Base-by-base conservation (phyloP, 2,888 invertebrate genomes). In the Cryptus armator region DNA sequence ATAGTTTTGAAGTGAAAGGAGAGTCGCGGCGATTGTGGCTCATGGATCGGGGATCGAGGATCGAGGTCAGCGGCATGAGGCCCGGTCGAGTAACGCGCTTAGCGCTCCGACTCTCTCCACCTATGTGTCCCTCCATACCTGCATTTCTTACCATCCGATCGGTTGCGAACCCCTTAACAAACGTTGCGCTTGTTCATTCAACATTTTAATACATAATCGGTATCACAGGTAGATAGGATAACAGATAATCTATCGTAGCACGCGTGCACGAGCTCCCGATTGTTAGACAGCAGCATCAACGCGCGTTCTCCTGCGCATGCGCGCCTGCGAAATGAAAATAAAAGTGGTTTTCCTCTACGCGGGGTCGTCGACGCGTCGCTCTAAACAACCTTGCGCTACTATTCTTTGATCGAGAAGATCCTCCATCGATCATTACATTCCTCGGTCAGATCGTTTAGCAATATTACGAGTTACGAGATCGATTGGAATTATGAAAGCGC, bases 1-100 rank as follows among this genome's bases (percentile, higher is more conserved):
- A 90, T 85, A 90, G 90, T 91, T 91, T 90, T 90, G 83, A 90
- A 93, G 93, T 93, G 93, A 93, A 93, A 93, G 93, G 93, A 91
- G 87, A 83, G 90, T 86, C 85, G 83, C 59, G 87, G 83, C 83
- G 75, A 78, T 83, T 59, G 56, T 48, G 72, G 46, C 79, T 56
- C 59, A 75, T 67, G 85, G 86, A 86, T 84, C 81, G 86, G 74
- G 83, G 89, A 90, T 91, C 87, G 90, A 88, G 90, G 92, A 93
- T 92, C 90, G 93, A 93, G 93, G 93, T 90, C 91, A 90, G 79
- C 77, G 76, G 86, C 80, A 74, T 83, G 83, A 81, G 84, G 66
- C 64, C 64, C 74, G 70, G 64, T 37, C 68, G 70, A 53, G 56
- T 7, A 75, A 44, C 53, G 48, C 66, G 66, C 89, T 85, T 84